A percentile compares a stretch with the other conserved stretches of the same genome.
These are phyloP conservation scores for Epirrhoe tristata DNA, from an alignment of 2,888 invertebrate species.

Conservation along the genomic window DNA sequence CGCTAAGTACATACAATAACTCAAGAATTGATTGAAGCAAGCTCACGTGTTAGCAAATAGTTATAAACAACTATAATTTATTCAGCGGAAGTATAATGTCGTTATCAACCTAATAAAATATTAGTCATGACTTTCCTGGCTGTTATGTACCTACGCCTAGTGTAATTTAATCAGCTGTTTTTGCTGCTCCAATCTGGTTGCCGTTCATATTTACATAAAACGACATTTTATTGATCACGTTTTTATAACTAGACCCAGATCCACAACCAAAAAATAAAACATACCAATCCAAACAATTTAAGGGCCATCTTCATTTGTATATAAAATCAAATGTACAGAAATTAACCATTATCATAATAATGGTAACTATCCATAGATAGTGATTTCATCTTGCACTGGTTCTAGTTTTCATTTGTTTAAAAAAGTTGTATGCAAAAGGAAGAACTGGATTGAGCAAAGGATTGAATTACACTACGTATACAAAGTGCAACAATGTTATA, in stretches of 20 bases:
- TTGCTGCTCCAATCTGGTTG: conserved; percentile 12
- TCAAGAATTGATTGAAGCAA: background rate
- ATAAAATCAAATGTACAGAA: background rate
- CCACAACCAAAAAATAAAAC: conserved; percentile 13
- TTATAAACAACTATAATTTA: background rate
- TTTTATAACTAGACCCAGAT: conserved; percentile 6
- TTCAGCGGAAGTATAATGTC: conserved; percentile 12
- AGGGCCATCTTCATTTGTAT: background rate
- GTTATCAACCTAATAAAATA: conserved; percentile 14
- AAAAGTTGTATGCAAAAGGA: background rate
- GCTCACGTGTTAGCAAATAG: conserved; percentile 3
- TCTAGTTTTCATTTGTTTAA: background rate
- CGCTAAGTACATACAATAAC: background rate
- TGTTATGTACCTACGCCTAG: background rate
- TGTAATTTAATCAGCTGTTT: conserved; percentile 7
- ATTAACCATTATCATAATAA: background rate
- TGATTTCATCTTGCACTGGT: background rate
- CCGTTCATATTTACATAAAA: conserved; percentile 19
- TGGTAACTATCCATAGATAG: no score
- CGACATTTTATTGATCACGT: conserved; percentile 8
- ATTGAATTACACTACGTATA: background rate
- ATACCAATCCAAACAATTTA: background rate
- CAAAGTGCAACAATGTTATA: background rate
- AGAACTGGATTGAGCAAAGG: background rate
- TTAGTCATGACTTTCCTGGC: conserved; percentile 10